Evolutionary conservation across 2,888 invertebrate genomes (phyloP), one percentile per base, ranked within the genome.

Genomic region (Lasioglossum oenotherae): DNA sequence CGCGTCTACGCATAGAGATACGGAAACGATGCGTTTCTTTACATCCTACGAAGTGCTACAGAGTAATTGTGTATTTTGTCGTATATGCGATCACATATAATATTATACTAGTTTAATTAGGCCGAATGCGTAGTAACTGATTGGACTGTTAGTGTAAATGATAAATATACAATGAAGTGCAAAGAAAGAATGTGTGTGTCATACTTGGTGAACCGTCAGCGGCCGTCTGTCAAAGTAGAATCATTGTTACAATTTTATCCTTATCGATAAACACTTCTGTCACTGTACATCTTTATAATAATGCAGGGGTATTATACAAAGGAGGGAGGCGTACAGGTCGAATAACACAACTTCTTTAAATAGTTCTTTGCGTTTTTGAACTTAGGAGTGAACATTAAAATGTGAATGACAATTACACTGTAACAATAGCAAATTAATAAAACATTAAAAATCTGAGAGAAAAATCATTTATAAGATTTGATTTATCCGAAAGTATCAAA

Each of bases 101-200:
- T 60, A 57, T 41, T 83, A 64, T 19, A 76, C 41, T 81, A 75
- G 38, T 49, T 80, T 53, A 81, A 76, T 81, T 84, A 84, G 84
- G 84, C 84, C 84, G 84, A 84, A 83, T 74, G 83, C 69, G 71
- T 64, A 75, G 71, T 57, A 84, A 82, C 41, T 75, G 41, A 78
- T 74, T 38, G 44, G 60, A 35, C 53, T 41, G n/a, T 19, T 82
- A 46, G 72, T 46, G 64, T 76, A 73, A 83, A 31, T 31, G 31
- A 49, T 53, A 72, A 19, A n/a, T 41, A 41, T 81, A 73, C 14
- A n/a, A 67, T 35, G 10, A 19, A 1, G 38, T 38, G 69, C 69
- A 69, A 69, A 69, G 8, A 69, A 69, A 38, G 10, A 14, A 69
- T 35, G 23, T 19, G 23, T 19, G 35, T 38, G 35, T 23, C 23